phyloP scores from a whole-genome alignment of 2,888 invertebrate species.

The Melanargia galathea region DNA sequence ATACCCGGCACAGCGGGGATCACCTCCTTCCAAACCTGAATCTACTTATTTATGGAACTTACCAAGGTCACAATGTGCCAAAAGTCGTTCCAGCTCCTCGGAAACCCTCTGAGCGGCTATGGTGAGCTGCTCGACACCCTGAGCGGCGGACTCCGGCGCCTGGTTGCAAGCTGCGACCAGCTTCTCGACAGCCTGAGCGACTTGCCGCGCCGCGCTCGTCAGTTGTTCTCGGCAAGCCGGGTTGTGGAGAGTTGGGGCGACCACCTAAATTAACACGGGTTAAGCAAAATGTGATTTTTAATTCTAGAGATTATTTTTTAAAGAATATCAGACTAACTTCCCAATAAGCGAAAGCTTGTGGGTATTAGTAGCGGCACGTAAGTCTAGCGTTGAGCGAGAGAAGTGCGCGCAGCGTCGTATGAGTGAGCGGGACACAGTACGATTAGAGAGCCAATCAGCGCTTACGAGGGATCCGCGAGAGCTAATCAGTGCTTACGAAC shows the following conservation, averaged over 20 bases:
- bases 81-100: slow-evolving; percentile 92
- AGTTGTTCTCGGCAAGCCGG: slow-evolving; percentile 95
- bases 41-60: slow-evolving; percentile 37
- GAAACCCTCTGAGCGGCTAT: slow-evolving; percentile 94
- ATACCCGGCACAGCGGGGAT: neutral
- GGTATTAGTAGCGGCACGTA: too few relatives aligned
- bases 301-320: too few relatives aligned
- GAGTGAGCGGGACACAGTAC: too few relatives aligned
- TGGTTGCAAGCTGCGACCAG: slow-evolving; percentile 88
- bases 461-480: too few relatives aligned
- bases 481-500: too few relatives aligned
- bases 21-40: neutral
- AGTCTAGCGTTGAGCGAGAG: too few relatives aligned
- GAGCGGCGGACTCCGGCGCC: slow-evolving; percentile 80
- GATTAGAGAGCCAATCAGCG: too few relatives aligned
- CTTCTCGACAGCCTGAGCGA: slow-evolving; percentile 94
- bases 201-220: slow-evolving; percentile 95
- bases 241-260: slow-evolving; percentile 91
- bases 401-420: too few relatives aligned
- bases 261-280: slow-evolving; percentile 78
- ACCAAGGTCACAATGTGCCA: slow-evolving; percentile 93
- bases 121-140: slow-evolving; percentile 87
- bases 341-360: too few relatives aligned
- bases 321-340: too few relatives aligned
- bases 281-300: neutral